These are phyloP conservation scores for Channallabes apus DNA, from an alignment of 2,797 vertebrate genomes.

Conservation along the genomic window DNA sequence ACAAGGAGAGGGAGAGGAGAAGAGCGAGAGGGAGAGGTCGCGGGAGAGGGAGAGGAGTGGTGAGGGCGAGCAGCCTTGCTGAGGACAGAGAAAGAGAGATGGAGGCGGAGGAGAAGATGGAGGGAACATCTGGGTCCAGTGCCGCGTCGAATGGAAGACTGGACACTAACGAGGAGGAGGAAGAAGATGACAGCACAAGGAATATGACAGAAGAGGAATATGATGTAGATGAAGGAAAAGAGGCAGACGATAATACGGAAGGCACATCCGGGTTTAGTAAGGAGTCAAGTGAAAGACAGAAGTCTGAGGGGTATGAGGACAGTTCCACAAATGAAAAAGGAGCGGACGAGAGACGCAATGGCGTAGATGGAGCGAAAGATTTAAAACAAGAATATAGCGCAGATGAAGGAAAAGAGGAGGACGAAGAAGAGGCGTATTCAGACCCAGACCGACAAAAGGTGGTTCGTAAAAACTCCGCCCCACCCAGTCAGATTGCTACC, in stretches of 20 bases:
- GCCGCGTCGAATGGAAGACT: conserved; percentile 67
- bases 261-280: conserved; percentile 52
- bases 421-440: conserved; percentile 46
- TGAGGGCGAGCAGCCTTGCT: conserved; percentile 79
- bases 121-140: conserved; percentile 54
- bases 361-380: conserved; percentile 57
- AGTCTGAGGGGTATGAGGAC: conserved; percentile 60
- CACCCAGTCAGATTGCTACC: conserved; percentile 72
- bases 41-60: conserved; percentile 69
- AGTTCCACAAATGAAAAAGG: conserved; percentile 55
- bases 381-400: conserved; percentile 57
- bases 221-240: conserved; percentile 58
- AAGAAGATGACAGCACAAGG: conserved; percentile 51
- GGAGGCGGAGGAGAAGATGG: conserved; percentile 70
- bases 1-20: conserved; percentile 72
- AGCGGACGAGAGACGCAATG: conserved; percentile 55
- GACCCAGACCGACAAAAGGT: conserved; percentile 52
- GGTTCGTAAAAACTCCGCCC: conserved; percentile 75
- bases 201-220: conserved; percentile 3
- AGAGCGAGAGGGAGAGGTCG: conserved; percentile 71
- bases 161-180: conserved; percentile 63
- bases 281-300: conserved; percentile 68
- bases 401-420: conserved; percentile 62
- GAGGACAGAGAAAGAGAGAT: conserved; percentile 76
- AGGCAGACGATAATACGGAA: conserved; percentile 69